phyloP scores from a whole-genome alignment of 2,797 vertebrate genomes.

The Alfaro cultratus region DNA sequence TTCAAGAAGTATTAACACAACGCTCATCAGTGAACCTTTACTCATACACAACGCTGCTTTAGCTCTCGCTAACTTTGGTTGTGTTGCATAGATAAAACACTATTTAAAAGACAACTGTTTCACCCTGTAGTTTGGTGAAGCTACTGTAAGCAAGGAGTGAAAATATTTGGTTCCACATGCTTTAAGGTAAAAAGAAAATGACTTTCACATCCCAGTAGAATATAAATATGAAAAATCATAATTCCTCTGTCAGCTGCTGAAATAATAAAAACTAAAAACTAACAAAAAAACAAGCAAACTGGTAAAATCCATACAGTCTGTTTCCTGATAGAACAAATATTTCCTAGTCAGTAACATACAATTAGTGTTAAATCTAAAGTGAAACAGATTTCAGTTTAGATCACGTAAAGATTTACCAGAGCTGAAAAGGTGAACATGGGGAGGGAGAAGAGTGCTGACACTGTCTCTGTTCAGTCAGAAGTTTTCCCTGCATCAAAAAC shows the following conservation, averaged over 20 bases:
- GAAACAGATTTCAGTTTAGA: neutral
- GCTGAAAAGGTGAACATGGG: neutral
- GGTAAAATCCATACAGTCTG: neutral
- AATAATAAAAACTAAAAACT: neutral
- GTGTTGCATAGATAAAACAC: slow-evolving; percentile 91
- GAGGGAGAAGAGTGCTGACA: neutral
- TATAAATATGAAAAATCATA: neutral
- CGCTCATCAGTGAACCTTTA: slow-evolving; percentile 56
- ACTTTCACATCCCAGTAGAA: neutral
- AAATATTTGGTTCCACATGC: slow-evolving; percentile 5
- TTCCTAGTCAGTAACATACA: neutral
- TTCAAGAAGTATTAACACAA: slow-evolving; percentile 64
- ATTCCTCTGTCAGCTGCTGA: neutral
- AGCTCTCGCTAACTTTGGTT: slow-evolving; percentile 81
- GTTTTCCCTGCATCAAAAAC: neutral
- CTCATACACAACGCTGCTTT: slow-evolving; percentile 81
- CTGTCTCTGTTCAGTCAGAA: neutral
- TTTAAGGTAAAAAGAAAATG: neutral
- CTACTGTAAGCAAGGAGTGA: neutral
- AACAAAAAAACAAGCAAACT: neutral
- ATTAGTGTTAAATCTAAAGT: neutral
- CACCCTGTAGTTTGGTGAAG: slow-evolving; percentile 12
- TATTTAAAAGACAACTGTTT: slow-evolving; percentile 24
- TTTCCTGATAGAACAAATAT: neutral
- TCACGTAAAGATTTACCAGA: neutral